These are phyloP conservation scores for Zaprionus lineosus DNA, from an alignment of 2,888 invertebrate species.

Conservation along the genomic window DNA sequence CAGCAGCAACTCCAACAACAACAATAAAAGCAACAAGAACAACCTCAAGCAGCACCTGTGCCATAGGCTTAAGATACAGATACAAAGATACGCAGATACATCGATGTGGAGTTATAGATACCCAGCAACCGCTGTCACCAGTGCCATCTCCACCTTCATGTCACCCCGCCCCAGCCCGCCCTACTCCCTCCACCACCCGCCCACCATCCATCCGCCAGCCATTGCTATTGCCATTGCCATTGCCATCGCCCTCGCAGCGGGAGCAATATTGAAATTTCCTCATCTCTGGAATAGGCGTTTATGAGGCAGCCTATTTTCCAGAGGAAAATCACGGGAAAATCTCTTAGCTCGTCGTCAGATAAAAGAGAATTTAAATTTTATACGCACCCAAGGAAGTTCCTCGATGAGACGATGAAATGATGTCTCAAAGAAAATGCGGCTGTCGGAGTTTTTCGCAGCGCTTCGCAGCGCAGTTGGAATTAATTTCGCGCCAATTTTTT, in stretches of 20 bases:
- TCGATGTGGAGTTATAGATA: slow-evolving; percentile 32
- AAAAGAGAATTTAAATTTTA: slow-evolving; percentile 63
- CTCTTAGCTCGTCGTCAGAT: slow-evolving; percentile 34
- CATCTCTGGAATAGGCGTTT: slow-evolving; percentile 27
- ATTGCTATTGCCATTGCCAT: background rate
- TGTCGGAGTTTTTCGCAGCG: slow-evolving; percentile 53
- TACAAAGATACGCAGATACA: slow-evolving; percentile 29
- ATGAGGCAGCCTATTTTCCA: slow-evolving; percentile 44
- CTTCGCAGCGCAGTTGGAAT: slow-evolving; percentile 53
- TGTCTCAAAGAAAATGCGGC: slow-evolving; percentile 18
- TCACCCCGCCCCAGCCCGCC: no score
- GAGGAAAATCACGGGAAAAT: slow-evolving; percentile 25
- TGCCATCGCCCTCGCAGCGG: slow-evolving; percentile 21
- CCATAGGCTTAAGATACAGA: slow-evolving; percentile 44
- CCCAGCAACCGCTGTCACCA: slow-evolving; percentile 6
- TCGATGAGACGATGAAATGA: slow-evolving; percentile 50
- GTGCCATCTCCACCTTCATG: background rate
- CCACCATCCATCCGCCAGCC: no score
- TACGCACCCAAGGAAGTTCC: slow-evolving; percentile 38
- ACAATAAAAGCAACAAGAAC: slow-evolving; percentile 21
- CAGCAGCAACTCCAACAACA: no score
- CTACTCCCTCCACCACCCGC: no score
- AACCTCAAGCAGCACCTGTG: slow-evolving; percentile 58
- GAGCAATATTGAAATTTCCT: slow-evolving; percentile 60
- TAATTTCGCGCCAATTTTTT: slow-evolving; percentile 67